Percentiles rank a stretch among this genome's conserved stretches.
phyloP scores from a whole-genome alignment of 2,113 vertebrate genomes.

The Gobio gobio region DNA sequence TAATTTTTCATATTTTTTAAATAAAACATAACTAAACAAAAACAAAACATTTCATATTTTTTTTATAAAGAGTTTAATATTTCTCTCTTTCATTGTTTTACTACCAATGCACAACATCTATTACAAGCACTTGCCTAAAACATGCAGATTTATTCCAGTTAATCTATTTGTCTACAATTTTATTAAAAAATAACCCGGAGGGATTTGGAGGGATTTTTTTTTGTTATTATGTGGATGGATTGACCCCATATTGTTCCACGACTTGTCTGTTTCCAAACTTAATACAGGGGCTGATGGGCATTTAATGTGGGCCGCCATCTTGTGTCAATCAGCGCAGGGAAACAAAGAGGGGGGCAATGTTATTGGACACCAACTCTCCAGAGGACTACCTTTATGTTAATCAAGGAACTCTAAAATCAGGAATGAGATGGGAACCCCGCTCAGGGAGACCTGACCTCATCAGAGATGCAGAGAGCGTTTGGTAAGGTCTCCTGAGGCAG shows the following conservation, averaged over 20 bases:
- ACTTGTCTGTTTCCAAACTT: conserved; percentile 67
- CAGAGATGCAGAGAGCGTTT: conserved; percentile 61
- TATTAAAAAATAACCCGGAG: conserved; percentile 17
- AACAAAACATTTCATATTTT: background rate
- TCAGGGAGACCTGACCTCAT: conserved; percentile 59
- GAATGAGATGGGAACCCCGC: conserved; percentile 41
- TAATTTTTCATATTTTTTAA: background rate
- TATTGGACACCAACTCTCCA: conserved; percentile 69
- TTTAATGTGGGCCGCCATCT: conserved; percentile 76
- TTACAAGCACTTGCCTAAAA: background rate
- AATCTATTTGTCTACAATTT: conserved; percentile 1
- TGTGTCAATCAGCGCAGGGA: conserved; percentile 73
- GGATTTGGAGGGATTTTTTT: background rate
- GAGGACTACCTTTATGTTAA: conserved; percentile 74
- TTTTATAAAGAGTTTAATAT: background rate
- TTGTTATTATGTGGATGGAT: conserved; percentile 70
- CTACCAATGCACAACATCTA: background rate
- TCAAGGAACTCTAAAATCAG: conserved; percentile 53
- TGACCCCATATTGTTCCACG: conserved; percentile 70
- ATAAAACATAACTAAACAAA: background rate
- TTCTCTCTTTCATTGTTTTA: background rate
- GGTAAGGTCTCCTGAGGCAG: conserved; percentile 50
- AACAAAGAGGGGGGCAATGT: conserved; percentile 70
- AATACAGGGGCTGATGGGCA: conserved; percentile 73
- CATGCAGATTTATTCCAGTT: conserved; percentile 11